Base-by-base conservation (phyloP, 2,113 vertebrate genomes). In the Ifrita kowaldi region DNA sequence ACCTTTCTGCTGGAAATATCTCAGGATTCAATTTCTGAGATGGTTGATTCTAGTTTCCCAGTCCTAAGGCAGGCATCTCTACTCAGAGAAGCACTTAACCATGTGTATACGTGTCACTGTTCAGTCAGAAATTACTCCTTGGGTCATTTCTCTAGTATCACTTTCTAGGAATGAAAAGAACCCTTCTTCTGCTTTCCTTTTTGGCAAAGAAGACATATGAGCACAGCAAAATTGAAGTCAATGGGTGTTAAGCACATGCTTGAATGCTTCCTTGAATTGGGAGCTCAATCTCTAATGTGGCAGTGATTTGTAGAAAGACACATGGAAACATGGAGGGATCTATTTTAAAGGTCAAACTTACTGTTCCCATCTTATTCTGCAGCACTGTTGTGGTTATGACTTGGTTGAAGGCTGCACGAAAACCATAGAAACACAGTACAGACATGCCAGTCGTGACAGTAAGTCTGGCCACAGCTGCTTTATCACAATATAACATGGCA, bases 231-330 rank as follows among this genome's bases (percentile, higher is more conserved):
- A 93, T 35, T 87, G 87, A 91, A 91, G 84, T 89, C 87, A 96
- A 55, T 46, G 78, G 42, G 49, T 3, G 0, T 94, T 95, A 92
- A 89, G 57, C 77, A 76, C 70, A 91, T 68, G 89, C 89, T 89
- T 91, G 91, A 96, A 87, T 10, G 78, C 77, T 85, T 83, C 62
- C 57, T 93, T 79, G 77, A 95, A 89, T 30, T 39, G 74, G 64
- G 28, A 94, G 56, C 70, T 95, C 84, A 73, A 14, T 84, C 95
- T 93, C 57, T 84, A 89, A 94, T 0, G 33, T 87, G 87, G 70
- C 84, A 89, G 65, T 79, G 93, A 96, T 91, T 87, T 87, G 84
- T 68, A 82, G 89, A 73, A 84, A 79, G 65, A 62, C 27, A 82
- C 41, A 53, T 2, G 37, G 62, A 64, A 87, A 57, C 41, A 17